Percentiles rank a stretch among this genome's conserved stretches.
Conservation (phyloP, 2,113 vertebrate genomes). For the Neodon shergylaensis region DNA sequence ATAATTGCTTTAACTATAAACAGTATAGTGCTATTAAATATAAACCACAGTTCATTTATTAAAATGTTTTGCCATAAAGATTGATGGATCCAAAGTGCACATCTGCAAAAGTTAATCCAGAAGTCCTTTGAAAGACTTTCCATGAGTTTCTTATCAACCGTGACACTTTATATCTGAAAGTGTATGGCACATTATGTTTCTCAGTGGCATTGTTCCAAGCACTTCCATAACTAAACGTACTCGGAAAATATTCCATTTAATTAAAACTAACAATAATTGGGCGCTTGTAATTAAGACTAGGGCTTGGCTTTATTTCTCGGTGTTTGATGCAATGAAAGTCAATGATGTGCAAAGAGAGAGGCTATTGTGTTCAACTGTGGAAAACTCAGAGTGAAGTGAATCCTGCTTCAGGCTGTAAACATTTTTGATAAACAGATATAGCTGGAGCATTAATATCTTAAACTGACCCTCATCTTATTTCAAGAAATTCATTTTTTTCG, state of each 20-base stretch:
- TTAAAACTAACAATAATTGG: constrained; percentile 63
- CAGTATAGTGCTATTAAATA: constrained; percentile 49
- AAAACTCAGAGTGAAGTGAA: constrained; percentile 42
- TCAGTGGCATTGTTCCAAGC: not conserved
- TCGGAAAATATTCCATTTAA: constrained; percentile 63
- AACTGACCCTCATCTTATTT: constrained; percentile 77
- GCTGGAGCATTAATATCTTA: constrained; percentile 73
- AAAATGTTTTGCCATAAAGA: constrained; percentile 70
- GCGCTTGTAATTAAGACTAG: constrained; percentile 49
- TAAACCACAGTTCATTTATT: constrained; percentile 59
- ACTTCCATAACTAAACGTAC: constrained; percentile 47
- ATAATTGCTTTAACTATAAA: constrained; percentile 63
- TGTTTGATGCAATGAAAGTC: constrained; percentile 49
- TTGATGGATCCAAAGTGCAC: constrained; percentile 45
- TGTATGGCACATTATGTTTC: not conserved
- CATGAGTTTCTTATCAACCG: constrained; percentile 41
- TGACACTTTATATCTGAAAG: constrained; percentile 45
- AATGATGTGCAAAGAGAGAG: constrained; percentile 37
- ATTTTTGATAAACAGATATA: constrained; percentile 62
- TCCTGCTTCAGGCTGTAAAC: constrained; percentile 68
- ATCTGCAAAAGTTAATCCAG: constrained; percentile 55
- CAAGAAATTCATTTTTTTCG: constrained; percentile 79
- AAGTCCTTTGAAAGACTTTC: constrained; percentile 32
- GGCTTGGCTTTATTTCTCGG: constrained; percentile 40
- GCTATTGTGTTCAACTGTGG: constrained; percentile 33